These are phyloP conservation scores for Drosophila melanosoma DNA, from an alignment of 2,888 invertebrate genomes.

Conservation along the genomic window DNA sequence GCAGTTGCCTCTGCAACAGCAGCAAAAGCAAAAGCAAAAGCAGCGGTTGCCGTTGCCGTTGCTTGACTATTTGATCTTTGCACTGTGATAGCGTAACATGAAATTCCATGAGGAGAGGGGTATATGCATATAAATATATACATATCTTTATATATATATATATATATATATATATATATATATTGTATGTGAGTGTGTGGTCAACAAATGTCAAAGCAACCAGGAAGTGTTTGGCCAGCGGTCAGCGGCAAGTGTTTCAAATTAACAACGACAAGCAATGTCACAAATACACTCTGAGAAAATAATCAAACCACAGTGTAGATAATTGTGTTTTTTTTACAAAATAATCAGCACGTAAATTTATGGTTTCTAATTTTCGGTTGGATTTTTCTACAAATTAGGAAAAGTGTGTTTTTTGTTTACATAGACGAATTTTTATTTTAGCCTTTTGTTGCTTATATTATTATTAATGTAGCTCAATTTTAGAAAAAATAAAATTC, in stretches of 20 bases:
- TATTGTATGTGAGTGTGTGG: constrained; percentile 42
- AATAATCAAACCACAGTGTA: background rate
- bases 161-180: constrained; percentile 6
- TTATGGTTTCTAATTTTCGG: background rate
- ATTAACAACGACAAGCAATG: constrained; percentile 65
- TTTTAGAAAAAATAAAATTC: no score
- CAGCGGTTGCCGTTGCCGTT: constrained; percentile 61
- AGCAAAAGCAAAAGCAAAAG: constrained; percentile 14
- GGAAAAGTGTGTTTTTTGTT: no score
- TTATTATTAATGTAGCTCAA: background rate
- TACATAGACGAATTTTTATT: background rate
- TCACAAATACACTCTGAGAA: constrained; percentile 29
- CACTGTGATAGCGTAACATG: constrained; percentile 72
- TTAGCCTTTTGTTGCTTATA: background rate
- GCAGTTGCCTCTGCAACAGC: constrained; percentile 53
- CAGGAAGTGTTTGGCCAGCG: constrained; percentile 62
- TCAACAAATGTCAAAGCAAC: constrained; percentile 67
- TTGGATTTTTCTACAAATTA: no score
- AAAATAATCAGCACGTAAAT: background rate
- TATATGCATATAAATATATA: constrained; percentile 13
- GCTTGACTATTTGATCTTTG: constrained; percentile 79
- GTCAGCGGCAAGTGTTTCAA: constrained; percentile 58
- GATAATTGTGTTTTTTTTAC: background rate
- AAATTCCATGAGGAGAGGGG: constrained; percentile 30
- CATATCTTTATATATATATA: constrained; percentile 5